A percentile compares a stretch with the other conserved stretches of the same genome.
Evolutionary conservation across 2,797 vertebrate genomes (phyloP).

Genomic region (Parauchenoglanis punctatus): DNA sequence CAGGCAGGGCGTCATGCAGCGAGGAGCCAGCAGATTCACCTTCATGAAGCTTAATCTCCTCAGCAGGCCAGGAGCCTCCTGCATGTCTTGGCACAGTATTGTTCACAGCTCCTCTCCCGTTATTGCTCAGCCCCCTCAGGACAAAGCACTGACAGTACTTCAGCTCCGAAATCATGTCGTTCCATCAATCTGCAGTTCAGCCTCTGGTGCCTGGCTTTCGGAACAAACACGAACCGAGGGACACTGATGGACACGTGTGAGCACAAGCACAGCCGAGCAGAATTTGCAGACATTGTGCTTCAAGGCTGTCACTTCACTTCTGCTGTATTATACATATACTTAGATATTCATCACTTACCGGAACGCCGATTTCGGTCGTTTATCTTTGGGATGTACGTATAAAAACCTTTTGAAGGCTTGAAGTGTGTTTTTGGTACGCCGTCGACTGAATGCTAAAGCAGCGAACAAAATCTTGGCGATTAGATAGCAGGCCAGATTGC

Average conservation of each 20-base stretch:
- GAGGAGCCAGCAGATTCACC: conserved; percentile 70
- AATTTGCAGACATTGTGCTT: neutral
- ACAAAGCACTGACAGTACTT: conserved; percentile 19
- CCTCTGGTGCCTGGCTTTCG: neutral
- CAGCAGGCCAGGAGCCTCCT: conserved; percentile 44
- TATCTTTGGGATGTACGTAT: neutral
- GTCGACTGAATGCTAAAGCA: conserved; percentile 56
- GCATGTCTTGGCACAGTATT: conserved; percentile 21
- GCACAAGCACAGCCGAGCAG: neutral
- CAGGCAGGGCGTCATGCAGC: conserved; percentile 48
- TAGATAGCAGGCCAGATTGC: conserved; percentile 77
- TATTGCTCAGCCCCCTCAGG: conserved; percentile 31
- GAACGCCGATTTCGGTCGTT: neutral
- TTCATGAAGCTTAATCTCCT: conserved; percentile 68
- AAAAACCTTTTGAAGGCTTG: conserved; percentile 2
- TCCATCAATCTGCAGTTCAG: conserved; percentile 8
- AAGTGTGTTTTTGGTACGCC: conserved; percentile 48
- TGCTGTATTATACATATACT: neutral
- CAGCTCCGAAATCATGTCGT: neutral
- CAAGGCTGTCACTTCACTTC: neutral
- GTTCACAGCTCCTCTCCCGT: conserved; percentile 28
- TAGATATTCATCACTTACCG: neutral
- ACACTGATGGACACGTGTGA: conserved; percentile 27
- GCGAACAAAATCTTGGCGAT: conserved; percentile 69
- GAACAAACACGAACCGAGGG: neutral